Evolutionary conservation across 1,140 invertebrate species (phyloP).

Genomic region (Drosophila sechellia): DNA sequence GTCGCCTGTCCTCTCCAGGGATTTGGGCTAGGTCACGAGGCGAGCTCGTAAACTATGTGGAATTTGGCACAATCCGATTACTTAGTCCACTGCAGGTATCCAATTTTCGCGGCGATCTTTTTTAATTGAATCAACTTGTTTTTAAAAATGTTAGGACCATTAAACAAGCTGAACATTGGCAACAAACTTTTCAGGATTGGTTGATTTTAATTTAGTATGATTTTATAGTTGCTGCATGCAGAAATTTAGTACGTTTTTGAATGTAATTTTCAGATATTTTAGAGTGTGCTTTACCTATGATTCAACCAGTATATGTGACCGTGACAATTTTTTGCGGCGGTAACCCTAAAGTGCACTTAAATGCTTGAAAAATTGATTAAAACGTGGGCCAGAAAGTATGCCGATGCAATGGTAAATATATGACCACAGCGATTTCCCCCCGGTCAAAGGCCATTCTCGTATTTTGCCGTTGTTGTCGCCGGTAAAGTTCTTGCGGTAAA

Average conservation of each 20-base stretch:
- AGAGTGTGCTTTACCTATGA: background rate
- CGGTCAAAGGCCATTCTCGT: slow-evolving; percentile 28
- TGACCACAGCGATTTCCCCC: slow-evolving; percentile 46
- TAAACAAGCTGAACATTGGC: too few species aligned
- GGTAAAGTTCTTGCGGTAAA: slow-evolving; percentile 63
- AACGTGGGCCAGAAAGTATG: slow-evolving; percentile 45
- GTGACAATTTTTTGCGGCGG: background rate
- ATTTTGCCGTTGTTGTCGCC: slow-evolving; percentile 49
- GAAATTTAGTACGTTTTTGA: too few species aligned
- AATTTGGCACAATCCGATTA: background rate
- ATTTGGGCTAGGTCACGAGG: slow-evolving; percentile 35
- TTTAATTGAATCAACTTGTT: background rate
- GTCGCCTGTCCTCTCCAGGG: slow-evolving; percentile 13
- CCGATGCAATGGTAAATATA: slow-evolving; percentile 57
- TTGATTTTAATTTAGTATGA: too few species aligned
- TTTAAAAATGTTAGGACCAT: background rate
- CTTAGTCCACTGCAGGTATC: accelerated
- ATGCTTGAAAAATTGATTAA: slow-evolving; percentile 60
- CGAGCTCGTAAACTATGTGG: slow-evolving; percentile 13
- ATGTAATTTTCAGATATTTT: too few species aligned
- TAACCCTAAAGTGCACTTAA: slow-evolving; percentile 21
- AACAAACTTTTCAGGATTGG: background rate
- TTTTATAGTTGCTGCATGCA: too few species aligned
- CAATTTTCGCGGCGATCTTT: background rate
- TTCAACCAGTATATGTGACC: background rate